Evolutionary conservation across 2,888 invertebrate species (phyloP), one percentile per base, ranked within the genome.

Genomic region (Amphimallon solstitiale): DNA sequence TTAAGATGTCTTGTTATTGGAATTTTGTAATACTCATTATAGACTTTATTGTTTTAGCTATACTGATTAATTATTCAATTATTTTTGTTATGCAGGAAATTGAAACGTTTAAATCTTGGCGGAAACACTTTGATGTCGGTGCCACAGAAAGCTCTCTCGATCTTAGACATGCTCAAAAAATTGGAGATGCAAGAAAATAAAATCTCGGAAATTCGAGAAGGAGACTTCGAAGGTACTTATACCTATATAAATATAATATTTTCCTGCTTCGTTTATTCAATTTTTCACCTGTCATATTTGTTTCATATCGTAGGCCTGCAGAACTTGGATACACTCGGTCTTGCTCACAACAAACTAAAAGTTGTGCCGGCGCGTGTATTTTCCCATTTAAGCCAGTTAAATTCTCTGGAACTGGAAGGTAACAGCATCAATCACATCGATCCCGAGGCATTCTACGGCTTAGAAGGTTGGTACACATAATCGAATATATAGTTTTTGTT

Each of bases 121-220:
- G 93, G 92, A 63, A 95, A 95, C 80, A 90, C 90, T 69, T 83
- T 95, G 76, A 87, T 88, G 35, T 84, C 86, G 9, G 88, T 95
- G 51, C 95, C 95, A 10, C 93, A 92, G 75, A 89, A 89, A 77
- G 90, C 95, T 0, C 87, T 95, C n/a, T 89, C 90, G 0, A 87
- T 91, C 66, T 84, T 95, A 71, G 91, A 92, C 76, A 92, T 89
- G 74, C 83, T 95, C 72, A 93, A 92, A 81, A 95, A 93, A 77
- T 85, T 95, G 52, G 95, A 95, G 82, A 89, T 95, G 85, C 94
- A 94, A 77, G 94, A 94, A 78, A 95, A 95, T 79, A 87, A 89
- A 71, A 92, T 95, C 67, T 85, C 88, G 43, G 83, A 86, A 29
- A 93, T 95, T 71, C 84, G 87, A 46, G 93, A 93, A 78, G 93